Percentiles rank a stretch among this genome's conserved stretches.
Conservation (phyloP, 37 sponge, comb jelly and placozoan species). For the Ephydatia muelleri region DNA sequence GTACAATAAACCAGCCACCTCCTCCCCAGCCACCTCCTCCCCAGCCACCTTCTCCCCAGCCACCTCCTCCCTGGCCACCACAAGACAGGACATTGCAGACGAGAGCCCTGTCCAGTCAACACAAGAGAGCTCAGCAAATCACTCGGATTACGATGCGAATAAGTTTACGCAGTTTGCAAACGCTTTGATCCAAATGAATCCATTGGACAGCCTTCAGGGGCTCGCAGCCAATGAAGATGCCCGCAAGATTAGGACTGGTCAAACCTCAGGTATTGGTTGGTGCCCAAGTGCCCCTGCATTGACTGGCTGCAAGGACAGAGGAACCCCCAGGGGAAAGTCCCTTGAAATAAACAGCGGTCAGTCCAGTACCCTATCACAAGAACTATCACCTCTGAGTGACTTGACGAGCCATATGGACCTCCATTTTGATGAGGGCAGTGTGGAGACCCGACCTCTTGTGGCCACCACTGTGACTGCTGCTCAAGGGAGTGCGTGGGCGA, state of each 20-base stretch:
- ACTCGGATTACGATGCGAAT: neutral
- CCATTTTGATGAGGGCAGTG: no score
- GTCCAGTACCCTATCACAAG: neutral
- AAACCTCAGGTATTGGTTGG: neutral
- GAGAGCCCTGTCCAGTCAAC: neutral
- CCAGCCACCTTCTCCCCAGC: no score
- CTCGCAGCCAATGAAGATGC: neutral
- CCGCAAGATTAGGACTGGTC: neutral
- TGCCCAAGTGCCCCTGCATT: neutral
- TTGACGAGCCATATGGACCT: no score
- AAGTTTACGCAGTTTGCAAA: conserved; percentile 20
- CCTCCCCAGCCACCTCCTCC: conserved; percentile 1
- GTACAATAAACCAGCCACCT: neutral
- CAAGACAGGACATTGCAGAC: neutral
- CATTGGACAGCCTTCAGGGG: neutral
- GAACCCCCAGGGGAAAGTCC: no score
- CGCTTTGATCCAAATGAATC: neutral
- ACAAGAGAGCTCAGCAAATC: neutral
- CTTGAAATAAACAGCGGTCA: no score
- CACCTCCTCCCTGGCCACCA: neutral
- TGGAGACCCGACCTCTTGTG: no score
- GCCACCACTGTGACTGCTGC: no score
- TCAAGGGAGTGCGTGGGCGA: no score
- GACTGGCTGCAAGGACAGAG: neutral
- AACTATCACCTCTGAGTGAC: no score